Percentiles rank a stretch among this genome's conserved stretches.
phyloP scores from a whole-genome alignment of 1,140 invertebrate genomes.

The Platorchestia sp. region DNA sequence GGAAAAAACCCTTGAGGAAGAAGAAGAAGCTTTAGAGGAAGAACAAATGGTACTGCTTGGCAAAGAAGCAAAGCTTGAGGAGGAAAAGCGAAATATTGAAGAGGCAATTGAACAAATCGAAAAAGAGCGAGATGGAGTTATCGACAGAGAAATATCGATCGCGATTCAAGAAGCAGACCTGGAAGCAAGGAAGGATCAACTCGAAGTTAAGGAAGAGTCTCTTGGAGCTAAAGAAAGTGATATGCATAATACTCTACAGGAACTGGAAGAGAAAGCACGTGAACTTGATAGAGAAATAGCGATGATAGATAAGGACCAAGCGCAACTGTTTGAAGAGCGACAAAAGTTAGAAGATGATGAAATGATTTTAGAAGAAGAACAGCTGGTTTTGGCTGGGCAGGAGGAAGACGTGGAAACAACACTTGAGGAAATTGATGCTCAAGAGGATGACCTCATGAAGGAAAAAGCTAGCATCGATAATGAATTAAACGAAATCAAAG shows the following conservation, averaged over 20 bases:
- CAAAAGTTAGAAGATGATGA: conserved; percentile 34
- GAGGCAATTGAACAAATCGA: background rate
- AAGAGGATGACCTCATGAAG: background rate
- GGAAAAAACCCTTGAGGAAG: background rate
- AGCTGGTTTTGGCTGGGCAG: conserved; percentile 11
- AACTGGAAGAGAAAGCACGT: background rate
- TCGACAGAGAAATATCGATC: background rate
- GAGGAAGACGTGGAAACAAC: conserved; percentile 2
- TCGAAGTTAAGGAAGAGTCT: background rate
- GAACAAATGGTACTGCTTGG: conserved; percentile 15
- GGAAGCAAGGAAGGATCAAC: background rate
- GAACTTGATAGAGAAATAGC: conserved; percentile 32
- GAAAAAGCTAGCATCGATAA: background rate
- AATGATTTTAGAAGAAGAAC: conserved; percentile 34
- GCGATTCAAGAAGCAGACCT: background rate
- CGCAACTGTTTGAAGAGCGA: conserved; percentile 15
- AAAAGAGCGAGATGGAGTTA: background rate
- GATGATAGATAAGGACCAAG: conserved; percentile 13
- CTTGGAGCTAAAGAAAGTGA: conserved; percentile 17
- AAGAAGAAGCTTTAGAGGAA: conserved; percentile 35
- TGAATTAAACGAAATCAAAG: background rate
- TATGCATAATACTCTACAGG: conserved; percentile 10
- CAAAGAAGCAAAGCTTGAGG: background rate
- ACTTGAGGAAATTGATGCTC: conserved; percentile 11
- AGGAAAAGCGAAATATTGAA: background rate